Conservation (phyloP, 2,113 vertebrate species). For the Odontophorus gujanensis region DNA sequence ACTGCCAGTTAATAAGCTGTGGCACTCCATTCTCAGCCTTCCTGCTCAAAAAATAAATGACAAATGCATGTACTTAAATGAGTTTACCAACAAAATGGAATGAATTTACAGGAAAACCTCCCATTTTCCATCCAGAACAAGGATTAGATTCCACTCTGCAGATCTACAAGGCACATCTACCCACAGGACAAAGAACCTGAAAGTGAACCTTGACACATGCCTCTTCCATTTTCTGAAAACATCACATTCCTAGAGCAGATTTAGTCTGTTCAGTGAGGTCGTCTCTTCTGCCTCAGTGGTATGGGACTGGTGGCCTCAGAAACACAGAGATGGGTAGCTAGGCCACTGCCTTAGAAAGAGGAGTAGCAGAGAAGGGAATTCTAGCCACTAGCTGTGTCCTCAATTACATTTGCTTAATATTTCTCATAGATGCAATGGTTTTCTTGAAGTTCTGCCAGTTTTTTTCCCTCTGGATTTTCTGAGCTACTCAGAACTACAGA, state of each 20-base stretch:
- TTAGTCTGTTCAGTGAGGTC: background rate
- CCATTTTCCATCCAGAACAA: background rate
- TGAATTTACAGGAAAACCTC: background rate
- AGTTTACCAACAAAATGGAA: background rate
- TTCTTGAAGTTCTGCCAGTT: background rate
- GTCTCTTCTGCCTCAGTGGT: background rate
- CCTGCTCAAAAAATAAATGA: background rate
- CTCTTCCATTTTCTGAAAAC: background rate
- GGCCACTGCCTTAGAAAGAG: accelerated
- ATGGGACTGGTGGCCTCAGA: background rate
- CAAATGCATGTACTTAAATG: background rate
- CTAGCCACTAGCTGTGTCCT: background rate
- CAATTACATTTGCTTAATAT: background rate
- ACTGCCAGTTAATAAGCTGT: background rate
- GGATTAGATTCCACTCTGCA: background rate
- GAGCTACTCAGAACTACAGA: background rate
- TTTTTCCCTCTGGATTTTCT: background rate
- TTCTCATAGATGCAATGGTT: background rate
- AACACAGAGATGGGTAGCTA: background rate
- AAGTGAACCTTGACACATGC: background rate
- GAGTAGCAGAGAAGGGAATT: background rate
- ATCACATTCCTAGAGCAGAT: background rate
- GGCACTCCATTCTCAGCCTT: background rate
- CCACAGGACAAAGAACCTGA: background rate
- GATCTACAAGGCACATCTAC: background rate